Evolutionary conservation across 2,797 vertebrate genomes (phyloP), one percentile per base, ranked within the genome.

Genomic region (Danio jaintianensis): DNA sequence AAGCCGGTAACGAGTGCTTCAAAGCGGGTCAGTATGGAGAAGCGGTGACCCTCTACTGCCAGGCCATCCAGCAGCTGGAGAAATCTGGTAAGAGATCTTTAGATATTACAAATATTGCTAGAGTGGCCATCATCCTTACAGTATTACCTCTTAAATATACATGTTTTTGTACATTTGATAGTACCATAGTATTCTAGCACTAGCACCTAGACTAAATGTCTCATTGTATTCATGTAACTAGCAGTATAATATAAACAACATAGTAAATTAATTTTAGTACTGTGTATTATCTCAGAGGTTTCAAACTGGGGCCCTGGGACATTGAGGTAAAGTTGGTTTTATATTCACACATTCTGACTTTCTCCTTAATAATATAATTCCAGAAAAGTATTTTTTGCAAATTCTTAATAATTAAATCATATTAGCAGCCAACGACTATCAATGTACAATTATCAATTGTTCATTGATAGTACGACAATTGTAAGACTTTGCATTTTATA

Each of bases 21-120:
- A 96, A 94, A 88, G 89, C 89, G 29, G 97, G 97, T 55, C 97
- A 98, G 90, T 98, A 96, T 47, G 93, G 94, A 50, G 94, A 97
- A 48, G 96, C 97, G 67, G 90, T 91, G 4, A 45, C 13, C 20
- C 77, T 94, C 1, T 98, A 98, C 92, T 92, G 89, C 78, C 94
- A 93, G 74, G 95, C 96, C 6, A 94, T 97, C 90, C 89, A 68
- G 67, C 71, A 90, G 82, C 87, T 97, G 83, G 93, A 95, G 83
- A 92, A 91, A 78, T 85, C 90, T 83, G 93, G 96, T 97, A 88
- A 61, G 78, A 40, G 20, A 18, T 7, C 8, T n/a, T n/a, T 3
- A 43, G 42, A 64, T 62, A 16, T 6, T n/a, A 40, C 36, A 20
- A 8, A 70, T 13, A 40, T 69, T 36, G 38, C 29, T 43, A 1